A percentile compares a stretch with the other conserved stretches of the same genome.
Conservation (phyloP, 2,797 vertebrate species). For the Tokudaia tokunoshimensis region DNA sequence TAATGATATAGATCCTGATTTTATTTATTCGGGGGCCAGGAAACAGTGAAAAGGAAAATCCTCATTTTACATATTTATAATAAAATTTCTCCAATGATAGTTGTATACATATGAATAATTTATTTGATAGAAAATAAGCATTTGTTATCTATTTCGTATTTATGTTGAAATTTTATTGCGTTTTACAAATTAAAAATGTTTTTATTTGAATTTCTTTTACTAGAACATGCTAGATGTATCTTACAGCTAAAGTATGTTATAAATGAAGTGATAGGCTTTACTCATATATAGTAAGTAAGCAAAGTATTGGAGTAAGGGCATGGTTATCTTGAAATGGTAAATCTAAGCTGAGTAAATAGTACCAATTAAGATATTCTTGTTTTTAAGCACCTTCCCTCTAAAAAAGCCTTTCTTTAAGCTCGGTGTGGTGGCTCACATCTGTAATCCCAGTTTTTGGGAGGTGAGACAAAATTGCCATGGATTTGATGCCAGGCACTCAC, state of each 20-base stretch:
- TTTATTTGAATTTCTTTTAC: slow-evolving; percentile 45
- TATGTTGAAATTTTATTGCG: slow-evolving; percentile 46
- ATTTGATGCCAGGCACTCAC: not conserved
- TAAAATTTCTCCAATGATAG: not conserved
- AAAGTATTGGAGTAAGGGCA: not conserved
- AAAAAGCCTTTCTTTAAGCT: not conserved
- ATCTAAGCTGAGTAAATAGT: not conserved
- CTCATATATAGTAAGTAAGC: not conserved
- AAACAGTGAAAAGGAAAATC: slow-evolving; percentile 21
- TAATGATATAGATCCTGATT: not conserved
- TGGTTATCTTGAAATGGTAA: slow-evolving; percentile 32
- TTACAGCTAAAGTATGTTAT: slow-evolving; percentile 24
- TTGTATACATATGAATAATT: slow-evolving; percentile 56
- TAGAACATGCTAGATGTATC: slow-evolving; percentile 16
- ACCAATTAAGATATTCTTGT: slow-evolving; percentile 24
- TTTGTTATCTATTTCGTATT: not conserved
- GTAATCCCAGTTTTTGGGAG: not conserved
- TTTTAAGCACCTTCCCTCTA: not conserved
- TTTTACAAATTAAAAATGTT: not conserved
- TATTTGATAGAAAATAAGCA: slow-evolving; percentile 5
- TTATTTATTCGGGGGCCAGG: not conserved
- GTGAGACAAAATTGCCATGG: not conserved
- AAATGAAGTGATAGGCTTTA: not conserved
- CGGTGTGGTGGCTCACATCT: not conserved
- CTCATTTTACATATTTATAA: slow-evolving; percentile 16